These are phyloP conservation scores for Albula goreensis DNA, from an alignment of 2,113 vertebrate species.

Conservation along the genomic window DNA sequence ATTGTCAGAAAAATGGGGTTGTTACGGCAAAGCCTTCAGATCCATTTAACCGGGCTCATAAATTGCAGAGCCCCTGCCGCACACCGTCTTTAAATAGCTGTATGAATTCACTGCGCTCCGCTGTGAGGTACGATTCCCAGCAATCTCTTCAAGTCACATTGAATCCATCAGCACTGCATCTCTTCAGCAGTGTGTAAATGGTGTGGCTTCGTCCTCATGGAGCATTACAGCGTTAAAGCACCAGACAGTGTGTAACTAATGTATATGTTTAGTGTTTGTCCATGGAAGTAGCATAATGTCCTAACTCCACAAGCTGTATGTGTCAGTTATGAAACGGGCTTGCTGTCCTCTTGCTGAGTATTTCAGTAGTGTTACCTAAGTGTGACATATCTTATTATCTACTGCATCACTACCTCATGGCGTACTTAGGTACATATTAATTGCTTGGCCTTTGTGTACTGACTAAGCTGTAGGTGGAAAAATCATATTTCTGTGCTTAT, in stretches of 20 bases:
- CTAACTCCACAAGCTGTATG: not conserved
- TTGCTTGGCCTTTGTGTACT: too few relatives aligned
- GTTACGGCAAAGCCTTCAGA: slow-evolving; percentile 72
- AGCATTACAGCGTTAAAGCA: slow-evolving; percentile 46
- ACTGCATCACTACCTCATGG: not conserved
- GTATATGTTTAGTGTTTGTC: slow-evolving; percentile 23
- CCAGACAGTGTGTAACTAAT: slow-evolving; percentile 62
- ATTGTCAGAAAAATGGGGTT: slow-evolving; percentile 81
- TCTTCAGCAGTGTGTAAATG: slow-evolving; percentile 51
- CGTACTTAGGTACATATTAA: not conserved
- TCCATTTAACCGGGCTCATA: slow-evolving; percentile 75
- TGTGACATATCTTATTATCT: not conserved
- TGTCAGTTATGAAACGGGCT: not conserved
- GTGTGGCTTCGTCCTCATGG: slow-evolving; percentile 48
- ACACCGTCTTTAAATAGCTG: slow-evolving; percentile 64
- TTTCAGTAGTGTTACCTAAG: not conserved
- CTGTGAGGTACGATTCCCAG: not conserved
- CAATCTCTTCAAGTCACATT: slow-evolving; percentile 54
- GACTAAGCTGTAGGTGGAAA: too few relatives aligned
- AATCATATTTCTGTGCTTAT: too few relatives aligned
- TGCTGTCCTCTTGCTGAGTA: not conserved
- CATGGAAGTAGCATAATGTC: not conserved
- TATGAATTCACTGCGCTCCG: slow-evolving; percentile 62
- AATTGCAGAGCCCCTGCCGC: slow-evolving; percentile 67
- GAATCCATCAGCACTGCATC: slow-evolving; percentile 47